Conservation (phyloP, 2,113 vertebrate genomes). For the Neolamprologus toae region DNA sequence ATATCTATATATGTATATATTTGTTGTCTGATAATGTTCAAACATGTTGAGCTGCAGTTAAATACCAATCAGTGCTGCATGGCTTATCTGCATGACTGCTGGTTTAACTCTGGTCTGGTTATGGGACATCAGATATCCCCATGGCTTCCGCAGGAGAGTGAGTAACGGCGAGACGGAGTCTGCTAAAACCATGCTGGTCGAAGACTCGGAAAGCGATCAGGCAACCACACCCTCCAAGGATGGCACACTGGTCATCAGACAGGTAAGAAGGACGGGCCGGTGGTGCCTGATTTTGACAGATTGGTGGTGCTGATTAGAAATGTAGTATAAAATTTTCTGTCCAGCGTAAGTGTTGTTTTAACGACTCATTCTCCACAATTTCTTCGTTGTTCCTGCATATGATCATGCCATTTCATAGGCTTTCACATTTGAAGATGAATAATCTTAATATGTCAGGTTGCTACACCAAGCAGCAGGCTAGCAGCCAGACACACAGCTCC, state of each 20-base stretch:
- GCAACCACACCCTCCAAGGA: constrained; percentile 90
- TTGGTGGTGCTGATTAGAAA: neutral
- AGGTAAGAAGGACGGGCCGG: constrained; percentile 70
- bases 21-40: neutral
- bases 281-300: neutral
- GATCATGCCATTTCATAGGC: neutral
- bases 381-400: neutral
- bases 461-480: neutral
- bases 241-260: constrained; percentile 93
- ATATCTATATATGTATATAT: too few species aligned
- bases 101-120: constrained; percentile 30
- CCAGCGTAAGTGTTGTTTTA: neutral
- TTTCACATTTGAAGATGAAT: neutral
- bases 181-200: constrained; percentile 92
- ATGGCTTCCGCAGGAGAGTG: constrained; percentile 76
- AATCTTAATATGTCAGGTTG: neutral
- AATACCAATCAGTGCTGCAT: neutral
- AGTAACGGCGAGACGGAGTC: constrained; percentile 96
- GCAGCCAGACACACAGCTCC: constrained; percentile 10
- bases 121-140: constrained; percentile 23
- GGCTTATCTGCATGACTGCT: constrained; percentile 19
- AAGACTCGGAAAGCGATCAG: constrained; percentile 86
- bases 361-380: neutral
- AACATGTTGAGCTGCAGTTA: neutral
- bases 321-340: neutral